Percentiles rank a stretch among this genome's conserved stretches.
These are phyloP conservation scores for Microctenopoma lineatum DNA, from an alignment of 2,797 vertebrate genomes.

Conservation along the genomic window DNA sequence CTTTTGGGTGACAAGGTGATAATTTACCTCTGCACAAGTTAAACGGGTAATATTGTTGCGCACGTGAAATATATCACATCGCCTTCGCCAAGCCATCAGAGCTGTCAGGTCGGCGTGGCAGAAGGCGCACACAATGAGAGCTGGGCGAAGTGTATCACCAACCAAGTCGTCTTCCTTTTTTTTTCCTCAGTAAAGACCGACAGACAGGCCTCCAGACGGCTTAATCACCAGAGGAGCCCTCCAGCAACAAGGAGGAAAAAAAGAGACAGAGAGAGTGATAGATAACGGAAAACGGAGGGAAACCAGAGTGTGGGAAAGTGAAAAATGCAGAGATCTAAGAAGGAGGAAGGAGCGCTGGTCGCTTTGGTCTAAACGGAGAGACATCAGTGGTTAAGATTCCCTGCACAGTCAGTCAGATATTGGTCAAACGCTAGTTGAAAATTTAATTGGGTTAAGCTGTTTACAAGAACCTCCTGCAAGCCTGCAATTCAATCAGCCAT, in stretches of 20 bases:
- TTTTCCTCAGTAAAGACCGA: slow-evolving; percentile 67
- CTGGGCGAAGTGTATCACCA: slow-evolving; percentile 60
- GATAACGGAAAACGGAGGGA: slow-evolving; percentile 57
- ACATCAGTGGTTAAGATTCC: slow-evolving; percentile 23
- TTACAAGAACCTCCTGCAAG: slow-evolving; percentile 47
- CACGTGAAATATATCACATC: slow-evolving; percentile 83
- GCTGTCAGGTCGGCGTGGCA: slow-evolving; percentile 63
- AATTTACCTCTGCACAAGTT: slow-evolving; percentile 93
- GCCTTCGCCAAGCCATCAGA: slow-evolving; percentile 77
- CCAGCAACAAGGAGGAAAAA: slow-evolving; percentile 65
- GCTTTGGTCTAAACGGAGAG: slow-evolving; percentile 26
- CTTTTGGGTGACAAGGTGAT: slow-evolving; percentile 93
- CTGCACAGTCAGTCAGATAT: slow-evolving; percentile 16
- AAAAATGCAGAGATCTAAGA: slow-evolving; percentile 45
- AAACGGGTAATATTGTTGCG: slow-evolving; percentile 89
- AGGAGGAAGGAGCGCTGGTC: slow-evolving; percentile 13
- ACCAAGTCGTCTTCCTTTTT: slow-evolving; percentile 56
- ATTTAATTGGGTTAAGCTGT: slow-evolving; percentile 57
- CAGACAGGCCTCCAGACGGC: slow-evolving; percentile 74
- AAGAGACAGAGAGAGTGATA: slow-evolving; percentile 48
- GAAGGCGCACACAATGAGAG: slow-evolving; percentile 55
- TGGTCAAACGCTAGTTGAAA: slow-evolving; percentile 47
- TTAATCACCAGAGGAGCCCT: slow-evolving; percentile 75
- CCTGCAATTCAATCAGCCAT: slow-evolving; percentile 34
- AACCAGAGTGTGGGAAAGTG: slow-evolving; percentile 73